These are phyloP conservation scores for Epizoanthus stellaris DNA, from an alignment of 92 coral and sea anemone species.

Conservation along the genomic window DNA sequence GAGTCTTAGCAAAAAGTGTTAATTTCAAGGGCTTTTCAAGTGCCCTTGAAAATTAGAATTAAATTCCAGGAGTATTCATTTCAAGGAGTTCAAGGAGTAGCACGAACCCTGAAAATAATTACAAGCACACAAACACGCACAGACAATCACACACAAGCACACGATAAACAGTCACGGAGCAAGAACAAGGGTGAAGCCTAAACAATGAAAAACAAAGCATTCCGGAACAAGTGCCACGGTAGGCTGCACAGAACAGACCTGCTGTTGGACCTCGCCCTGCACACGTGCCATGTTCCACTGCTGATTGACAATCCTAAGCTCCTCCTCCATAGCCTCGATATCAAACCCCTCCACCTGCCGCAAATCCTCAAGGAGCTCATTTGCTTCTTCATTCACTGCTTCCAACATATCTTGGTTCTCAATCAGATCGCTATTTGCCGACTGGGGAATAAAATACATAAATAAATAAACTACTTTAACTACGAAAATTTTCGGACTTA, in stretches of 20 bases:
- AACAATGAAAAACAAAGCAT: too few species aligned
- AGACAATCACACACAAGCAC: too few species aligned
- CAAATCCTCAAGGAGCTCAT: constrained; percentile 77
- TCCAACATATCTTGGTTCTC: constrained; percentile 75
- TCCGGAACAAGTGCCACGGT: neutral
- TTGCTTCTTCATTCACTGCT: constrained; percentile 84
- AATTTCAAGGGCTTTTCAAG: too few species aligned
- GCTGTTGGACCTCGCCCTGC: constrained; percentile 44
- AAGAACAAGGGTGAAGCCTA: too few species aligned
- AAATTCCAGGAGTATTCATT: too few species aligned
- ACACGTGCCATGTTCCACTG: constrained; percentile 71
- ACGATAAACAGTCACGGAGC: too few species aligned
- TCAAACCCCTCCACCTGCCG: constrained; percentile 85
- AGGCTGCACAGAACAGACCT: neutral
- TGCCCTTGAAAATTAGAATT: too few species aligned
- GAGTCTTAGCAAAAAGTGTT: too few species aligned
- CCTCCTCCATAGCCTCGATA: constrained; percentile 80
- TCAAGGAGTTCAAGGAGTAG: too few species aligned
- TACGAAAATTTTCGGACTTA: neutral
- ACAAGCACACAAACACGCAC: too few species aligned
- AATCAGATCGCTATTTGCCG: constrained; percentile 68
- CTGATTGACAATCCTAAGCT: constrained; percentile 75
- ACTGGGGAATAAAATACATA: constrained; percentile 30
- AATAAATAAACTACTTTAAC: neutral
- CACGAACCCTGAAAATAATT: too few species aligned